Base-by-base conservation (phyloP, 1,140 invertebrate species). In the Rhagoletis zephyria region DNA sequence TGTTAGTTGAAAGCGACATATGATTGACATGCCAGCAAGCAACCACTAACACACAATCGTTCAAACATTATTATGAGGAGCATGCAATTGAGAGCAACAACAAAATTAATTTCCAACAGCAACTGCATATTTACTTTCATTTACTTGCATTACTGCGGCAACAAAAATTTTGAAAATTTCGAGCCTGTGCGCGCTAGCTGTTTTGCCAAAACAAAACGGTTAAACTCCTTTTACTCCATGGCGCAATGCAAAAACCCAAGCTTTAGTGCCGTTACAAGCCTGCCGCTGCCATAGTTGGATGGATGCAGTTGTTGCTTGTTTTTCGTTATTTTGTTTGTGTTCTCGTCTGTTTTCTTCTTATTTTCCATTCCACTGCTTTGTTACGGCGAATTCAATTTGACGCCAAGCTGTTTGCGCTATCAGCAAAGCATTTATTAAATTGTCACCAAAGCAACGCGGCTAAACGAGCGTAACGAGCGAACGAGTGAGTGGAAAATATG, bases 351-450 rank as follows among this genome's bases (percentile, higher is more conserved):
- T 74, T 42, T 42, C 14, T 70, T 77, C 45, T 77, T 77, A 30
- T 45, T 30, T 30, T 30, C 30, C 30, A 30, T 77, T 77, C n/a
- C 45, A 77, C 30, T 7, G 74, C 74, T 81, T 81, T 81, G 74
- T 81, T 81, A 16, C 48, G 19, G 6, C n/a, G 48, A 81, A 81
- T 56, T 81, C 74, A 81, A 81, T 81, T 81, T 81, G 74, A 81
- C 74, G 74, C 74, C 74, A 81, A 81, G 74, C 74, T 81, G 48
- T 81, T 81, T 81, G 74, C 2, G 45, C 74, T 81, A 56, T 81
- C 74, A 81, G 48, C 74, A 81, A 81, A 81, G 74, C 74, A 81
- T 81, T 81, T 81, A 81, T 81, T 81, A 81, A 81, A 81, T 81
- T 81, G 74, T 81, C 74, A n/a, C 74, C 48, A 19, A 56, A 81